A percentile compares a stretch with the other conserved stretches of the same genome.
These are phyloP conservation scores for Micoletzkya japonica DNA, from an alignment of 2,888 invertebrate species.

Conservation along the genomic window DNA sequence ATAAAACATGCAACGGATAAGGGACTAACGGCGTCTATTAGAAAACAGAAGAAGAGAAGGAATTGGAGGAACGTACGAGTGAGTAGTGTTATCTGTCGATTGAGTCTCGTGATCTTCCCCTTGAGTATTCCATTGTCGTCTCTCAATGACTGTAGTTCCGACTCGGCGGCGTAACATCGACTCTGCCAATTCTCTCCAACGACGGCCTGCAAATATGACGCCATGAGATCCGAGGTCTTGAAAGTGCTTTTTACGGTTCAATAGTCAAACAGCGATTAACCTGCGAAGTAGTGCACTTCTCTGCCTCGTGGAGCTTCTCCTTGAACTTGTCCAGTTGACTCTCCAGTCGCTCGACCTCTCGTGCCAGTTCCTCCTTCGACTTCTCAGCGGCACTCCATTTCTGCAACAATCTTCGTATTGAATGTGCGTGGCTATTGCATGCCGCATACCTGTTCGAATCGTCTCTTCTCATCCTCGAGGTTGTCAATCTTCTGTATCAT, in stretches of 20 bases:
- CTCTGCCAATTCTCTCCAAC: constrained; percentile 28
- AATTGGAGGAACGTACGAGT: constrained; percentile 17
- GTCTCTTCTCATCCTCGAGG: constrained; percentile 20
- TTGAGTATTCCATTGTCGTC: constrained; percentile 27
- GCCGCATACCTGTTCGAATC: constrained; percentile 8
- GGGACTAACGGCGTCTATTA: too few relatives aligned
- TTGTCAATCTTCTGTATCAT: constrained; percentile 11
- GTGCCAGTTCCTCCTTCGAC: constrained; percentile 16
- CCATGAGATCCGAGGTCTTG: too few relatives aligned
- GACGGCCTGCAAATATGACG: background rate
- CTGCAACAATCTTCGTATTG: background rate
- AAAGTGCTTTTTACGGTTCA: too few relatives aligned
- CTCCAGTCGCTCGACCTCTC: constrained; percentile 10
- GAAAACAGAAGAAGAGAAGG: too few relatives aligned
- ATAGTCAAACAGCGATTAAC: constrained; percentile 6
- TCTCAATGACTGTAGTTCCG: constrained; percentile 22
- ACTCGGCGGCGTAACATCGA: constrained; percentile 25
- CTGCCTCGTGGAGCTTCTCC: constrained; percentile 17
- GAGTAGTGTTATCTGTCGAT: constrained; percentile 22
- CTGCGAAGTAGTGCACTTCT: constrained; percentile 15
- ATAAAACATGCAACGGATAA: too few relatives aligned
- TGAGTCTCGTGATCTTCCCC: constrained; percentile 25
- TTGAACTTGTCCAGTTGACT: constrained; percentile 18
- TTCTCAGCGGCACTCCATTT: constrained; percentile 8
- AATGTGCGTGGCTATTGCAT: background rate